phyloP scores from a whole-genome alignment of 2,888 invertebrate species.

The Sussaba pulchella region DNA sequence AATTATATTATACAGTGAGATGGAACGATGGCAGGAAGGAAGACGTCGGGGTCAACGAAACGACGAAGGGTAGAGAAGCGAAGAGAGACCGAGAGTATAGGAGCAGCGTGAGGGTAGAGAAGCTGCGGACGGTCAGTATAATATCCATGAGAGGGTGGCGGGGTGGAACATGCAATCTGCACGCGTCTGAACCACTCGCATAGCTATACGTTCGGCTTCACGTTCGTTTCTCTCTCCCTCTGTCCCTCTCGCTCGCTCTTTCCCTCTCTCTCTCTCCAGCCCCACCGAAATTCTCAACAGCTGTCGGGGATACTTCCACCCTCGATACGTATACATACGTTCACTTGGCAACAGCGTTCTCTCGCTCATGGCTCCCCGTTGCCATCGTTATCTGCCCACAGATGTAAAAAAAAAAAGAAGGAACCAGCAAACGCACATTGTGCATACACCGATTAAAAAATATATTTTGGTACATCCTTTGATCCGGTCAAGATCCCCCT shows the following conservation, averaged over 20 bases:
- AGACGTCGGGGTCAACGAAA: constrained; percentile 15
- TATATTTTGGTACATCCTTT: too few species aligned
- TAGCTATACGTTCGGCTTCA: constrained; percentile 17
- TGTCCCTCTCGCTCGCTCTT: constrained; percentile 39
- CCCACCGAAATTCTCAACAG: constrained; percentile 79
- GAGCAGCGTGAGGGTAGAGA: neutral
- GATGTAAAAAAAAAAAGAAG: neutral
- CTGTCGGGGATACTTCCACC: constrained; percentile 78
- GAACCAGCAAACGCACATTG: too few species aligned
- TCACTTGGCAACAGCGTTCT: constrained; percentile 80
- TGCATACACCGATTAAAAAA: too few species aligned
- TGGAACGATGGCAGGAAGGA: neutral
- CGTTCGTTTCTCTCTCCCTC: constrained; percentile 39
- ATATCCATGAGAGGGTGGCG: constrained; percentile 11
- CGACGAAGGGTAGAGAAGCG: constrained; percentile 30
- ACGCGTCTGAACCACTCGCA: constrained; percentile 20
- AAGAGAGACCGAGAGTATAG: neutral
- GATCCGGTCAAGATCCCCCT: too few species aligned
- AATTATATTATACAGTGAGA: neutral
- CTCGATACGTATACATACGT: constrained; percentile 70
- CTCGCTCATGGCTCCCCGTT: constrained; percentile 1
- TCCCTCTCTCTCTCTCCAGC: constrained; percentile 49
- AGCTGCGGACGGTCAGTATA: constrained; percentile 26
- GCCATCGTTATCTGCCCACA: constrained; percentile 20
- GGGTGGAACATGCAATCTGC: constrained; percentile 16